Base-by-base conservation (phyloP, 2,113 vertebrate genomes). In the Verasper variegatus region DNA sequence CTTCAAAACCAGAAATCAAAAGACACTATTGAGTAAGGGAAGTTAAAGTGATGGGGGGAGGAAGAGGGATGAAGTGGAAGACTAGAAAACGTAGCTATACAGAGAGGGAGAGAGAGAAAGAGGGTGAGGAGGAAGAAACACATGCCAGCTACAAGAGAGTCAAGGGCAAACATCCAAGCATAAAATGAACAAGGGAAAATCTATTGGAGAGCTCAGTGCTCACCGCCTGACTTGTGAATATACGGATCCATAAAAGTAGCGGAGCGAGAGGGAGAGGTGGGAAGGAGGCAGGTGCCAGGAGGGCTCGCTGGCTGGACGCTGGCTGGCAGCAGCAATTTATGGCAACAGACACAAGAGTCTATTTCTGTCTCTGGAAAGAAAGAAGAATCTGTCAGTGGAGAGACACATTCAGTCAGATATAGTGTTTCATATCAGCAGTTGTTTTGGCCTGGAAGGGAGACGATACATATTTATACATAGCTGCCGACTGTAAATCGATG, bases 331-430 rank as follows among this genome's bases (percentile, higher is more conserved):
- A 82, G 76, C 21, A 69, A 92, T 92, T 93, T 91, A 92, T 93
- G 86, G 87, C 81, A 84, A 76, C 81, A 86, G 85, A 82, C 74
- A 85, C 78, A 70, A 71, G 71, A 74, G 88, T 93, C 93, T 94
- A 94, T 95, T 94, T 92, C 74, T 88, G 94, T 94, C 85, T 87
- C 80, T 89, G 83, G 82, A 91, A 92, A 89, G 86, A 91, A 91
- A 81, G 76, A 80, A 81, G 56, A 79, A 69, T 47, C 73, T 74
- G 70, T 54, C 60, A 70, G 76, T 21, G 76, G 72, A 85, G 77
- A 67, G 68, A 59, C 65, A 63, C 65, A 69, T 69, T 64, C 81
- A 76, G 62, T 66, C 26, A 78, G 79, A 85, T 71, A 86, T 89
- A 82, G 82, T 89, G 77, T 83, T 91, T 87, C 84, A 90, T 69